These are phyloP conservation scores for Mungos mungo DNA, from an alignment of 2,113 vertebrate genomes.

Conservation along the genomic window DNA sequence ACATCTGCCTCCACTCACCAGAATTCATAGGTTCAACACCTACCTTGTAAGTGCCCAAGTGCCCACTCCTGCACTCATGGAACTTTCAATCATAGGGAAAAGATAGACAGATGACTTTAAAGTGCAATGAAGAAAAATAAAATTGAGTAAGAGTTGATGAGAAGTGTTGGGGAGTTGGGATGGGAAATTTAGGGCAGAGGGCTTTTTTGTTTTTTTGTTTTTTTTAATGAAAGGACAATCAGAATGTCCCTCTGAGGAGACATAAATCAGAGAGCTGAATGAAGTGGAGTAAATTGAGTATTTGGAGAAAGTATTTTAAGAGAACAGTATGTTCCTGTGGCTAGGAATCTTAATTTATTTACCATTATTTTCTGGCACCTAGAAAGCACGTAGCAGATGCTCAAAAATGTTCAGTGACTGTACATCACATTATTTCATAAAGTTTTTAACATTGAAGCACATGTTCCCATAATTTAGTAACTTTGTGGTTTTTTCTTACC, in stretches of 20 bases:
- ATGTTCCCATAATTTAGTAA: constrained; percentile 1
- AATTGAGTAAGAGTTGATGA: neutral
- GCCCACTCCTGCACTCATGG: neutral
- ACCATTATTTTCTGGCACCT: neutral
- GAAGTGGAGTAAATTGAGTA: neutral
- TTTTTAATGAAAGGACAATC: neutral
- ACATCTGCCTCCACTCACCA: neutral
- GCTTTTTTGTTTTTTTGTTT: neutral
- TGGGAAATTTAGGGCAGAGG: neutral
- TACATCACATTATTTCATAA: neutral
- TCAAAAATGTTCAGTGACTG: constrained; percentile 7
- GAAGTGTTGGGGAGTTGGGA: neutral
- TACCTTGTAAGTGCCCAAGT: constrained; percentile 28
- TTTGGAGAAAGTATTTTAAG: constrained; percentile 37
- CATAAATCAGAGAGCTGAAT: neutral
- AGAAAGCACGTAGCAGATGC: neutral
- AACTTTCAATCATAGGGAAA: neutral
- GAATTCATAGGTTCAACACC: neutral
- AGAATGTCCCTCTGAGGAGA: constrained; percentile 2
- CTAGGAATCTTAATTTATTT: neutral
- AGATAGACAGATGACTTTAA: neutral
- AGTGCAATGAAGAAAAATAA: constrained; percentile 17
- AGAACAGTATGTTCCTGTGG: neutral
- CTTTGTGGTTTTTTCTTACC: neutral
- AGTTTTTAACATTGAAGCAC: constrained; percentile 6